Percentiles rank a stretch among this genome's conserved stretches.
phyloP scores from a whole-genome alignment of 2,888 invertebrate genomes.

The Gymnoscelis rufifasciata region DNA sequence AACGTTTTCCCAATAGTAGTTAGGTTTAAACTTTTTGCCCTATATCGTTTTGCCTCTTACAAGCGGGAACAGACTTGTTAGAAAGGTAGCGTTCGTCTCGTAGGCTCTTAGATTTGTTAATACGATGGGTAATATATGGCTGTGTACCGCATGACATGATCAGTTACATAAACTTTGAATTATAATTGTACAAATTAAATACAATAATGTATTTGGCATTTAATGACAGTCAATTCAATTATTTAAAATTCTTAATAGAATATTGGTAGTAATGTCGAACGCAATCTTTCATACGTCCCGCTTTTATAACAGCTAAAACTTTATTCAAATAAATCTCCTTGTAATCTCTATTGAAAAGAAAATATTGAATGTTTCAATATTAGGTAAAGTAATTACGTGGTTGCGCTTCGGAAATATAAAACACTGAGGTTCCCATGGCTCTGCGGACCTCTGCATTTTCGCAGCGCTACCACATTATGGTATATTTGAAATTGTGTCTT shows the following conservation, averaged over 20 bases:
- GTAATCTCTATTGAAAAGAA: conserved; percentile 33
- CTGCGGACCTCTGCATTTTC: conserved; percentile 32
- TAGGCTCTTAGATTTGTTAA: conserved; percentile 21
- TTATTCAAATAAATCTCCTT: conserved; percentile 35
- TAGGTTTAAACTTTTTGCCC: conserved; percentile 42
- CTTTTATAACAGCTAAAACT: conserved; percentile 36
- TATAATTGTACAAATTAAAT: conserved; percentile 9
- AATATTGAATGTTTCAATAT: conserved; percentile 32
- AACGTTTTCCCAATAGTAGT: conserved; percentile 44
- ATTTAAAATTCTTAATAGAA: conserved; percentile 12
- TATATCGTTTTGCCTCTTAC: conserved; percentile 37
- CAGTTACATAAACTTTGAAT: conserved; percentile 1
- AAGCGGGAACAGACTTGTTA: conserved; percentile 35
- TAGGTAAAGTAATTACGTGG: conserved; percentile 22
- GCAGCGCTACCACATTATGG: conserved; percentile 31
- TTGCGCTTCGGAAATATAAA: conserved; percentile 28
- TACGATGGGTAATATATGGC: conserved; percentile 28
- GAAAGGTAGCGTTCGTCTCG: conserved; percentile 31
- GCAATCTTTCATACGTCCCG: conserved; percentile 34
- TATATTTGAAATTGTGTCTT: conserved; percentile 35
- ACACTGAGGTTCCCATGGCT: conserved; percentile 23
- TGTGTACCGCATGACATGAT: conserved; percentile 24
- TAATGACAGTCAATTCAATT: conserved; percentile 23
- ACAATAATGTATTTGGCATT: conserved; percentile 14
- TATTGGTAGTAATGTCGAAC: conserved; percentile 21